phyloP scores from a whole-genome alignment of 2,888 invertebrate species.

The Aelia acuminata region DNA sequence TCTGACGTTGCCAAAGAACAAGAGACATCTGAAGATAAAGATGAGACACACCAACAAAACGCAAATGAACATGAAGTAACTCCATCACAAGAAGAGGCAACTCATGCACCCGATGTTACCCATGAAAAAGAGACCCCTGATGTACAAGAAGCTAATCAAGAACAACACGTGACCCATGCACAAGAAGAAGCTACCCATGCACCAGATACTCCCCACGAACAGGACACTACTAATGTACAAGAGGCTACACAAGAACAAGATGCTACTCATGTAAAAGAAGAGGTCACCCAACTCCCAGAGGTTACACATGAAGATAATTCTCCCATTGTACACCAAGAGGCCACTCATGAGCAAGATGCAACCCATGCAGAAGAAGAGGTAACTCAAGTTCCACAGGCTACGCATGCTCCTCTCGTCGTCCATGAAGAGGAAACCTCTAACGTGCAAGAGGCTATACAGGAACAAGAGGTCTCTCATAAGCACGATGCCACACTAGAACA shows the following conservation, averaged over 20 bases:
- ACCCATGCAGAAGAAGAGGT: conserved; percentile 41
- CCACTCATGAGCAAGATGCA: conserved; percentile 63
- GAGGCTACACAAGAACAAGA: background rate
- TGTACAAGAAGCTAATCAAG: background rate
- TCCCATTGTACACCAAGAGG: conserved; percentile 63
- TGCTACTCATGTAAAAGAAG: background rate
- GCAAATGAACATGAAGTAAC: conserved; percentile 47
- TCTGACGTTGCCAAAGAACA: conserved; percentile 55
- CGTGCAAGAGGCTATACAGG: background rate
- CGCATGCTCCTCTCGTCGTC: background rate
- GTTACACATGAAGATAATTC: conserved; percentile 15
- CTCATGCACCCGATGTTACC: background rate
- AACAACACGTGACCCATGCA: conserved; percentile 5
- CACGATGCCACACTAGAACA: background rate
- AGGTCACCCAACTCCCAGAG: background rate
- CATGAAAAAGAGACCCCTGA: conserved; percentile 15
- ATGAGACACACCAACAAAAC: conserved; percentile 64
- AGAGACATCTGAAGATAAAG: conserved; percentile 60
- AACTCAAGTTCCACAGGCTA: background rate
- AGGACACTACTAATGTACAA: background rate
- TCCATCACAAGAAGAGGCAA: background rate
- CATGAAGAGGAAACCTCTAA: background rate
- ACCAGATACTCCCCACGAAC: background rate
- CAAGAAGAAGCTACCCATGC: conserved; percentile 9
- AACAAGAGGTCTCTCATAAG: conserved; percentile 17